Percentiles rank a stretch among this genome's conserved stretches.
Evolutionary conservation across 2,888 invertebrate species (phyloP).

Genomic region (Chalcis sispes): DNA sequence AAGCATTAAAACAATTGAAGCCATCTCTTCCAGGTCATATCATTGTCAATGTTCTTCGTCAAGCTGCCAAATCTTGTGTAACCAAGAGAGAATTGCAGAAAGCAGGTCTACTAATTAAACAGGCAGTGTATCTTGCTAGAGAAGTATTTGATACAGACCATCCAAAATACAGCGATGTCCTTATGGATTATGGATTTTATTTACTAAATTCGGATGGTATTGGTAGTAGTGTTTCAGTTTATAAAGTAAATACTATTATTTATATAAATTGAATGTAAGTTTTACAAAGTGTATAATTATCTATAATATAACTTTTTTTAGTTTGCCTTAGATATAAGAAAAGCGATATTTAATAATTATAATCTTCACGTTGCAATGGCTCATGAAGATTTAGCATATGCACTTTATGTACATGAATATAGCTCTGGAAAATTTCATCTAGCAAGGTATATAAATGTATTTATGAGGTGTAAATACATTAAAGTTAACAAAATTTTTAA

Average conservation of each 20-base stretch:
- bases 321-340: constrained; percentile 85
- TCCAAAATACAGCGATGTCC: constrained; percentile 89
- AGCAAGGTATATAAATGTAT: constrained; percentile 79
- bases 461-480: no score
- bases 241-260: constrained; percentile 79
- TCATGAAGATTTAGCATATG: constrained; percentile 95
- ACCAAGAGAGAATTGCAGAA: constrained; percentile 90
- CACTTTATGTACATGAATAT: constrained; percentile 94
- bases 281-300: constrained; percentile 28
- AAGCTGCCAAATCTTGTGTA: constrained; percentile 92
- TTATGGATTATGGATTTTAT: constrained; percentile 94
- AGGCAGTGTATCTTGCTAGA: constrained; percentile 86
- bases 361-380: constrained; percentile 93
- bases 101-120: constrained; percentile 89
- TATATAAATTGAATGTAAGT: constrained; percentile 12
- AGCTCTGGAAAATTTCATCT: constrained; percentile 90
- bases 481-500: no score
- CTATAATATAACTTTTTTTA: constrained; percentile 67
- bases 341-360: constrained; percentile 87
- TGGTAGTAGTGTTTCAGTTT: constrained; percentile 89
- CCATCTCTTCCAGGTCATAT: constrained; percentile 82
- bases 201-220: constrained; percentile 92
- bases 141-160: constrained; percentile 81
- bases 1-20: constrained; percentile 84
- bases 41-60: constrained; percentile 88